Base-by-base conservation (phyloP, 1,140 invertebrate genomes). In the Tetranychus cinnabarinus region DNA sequence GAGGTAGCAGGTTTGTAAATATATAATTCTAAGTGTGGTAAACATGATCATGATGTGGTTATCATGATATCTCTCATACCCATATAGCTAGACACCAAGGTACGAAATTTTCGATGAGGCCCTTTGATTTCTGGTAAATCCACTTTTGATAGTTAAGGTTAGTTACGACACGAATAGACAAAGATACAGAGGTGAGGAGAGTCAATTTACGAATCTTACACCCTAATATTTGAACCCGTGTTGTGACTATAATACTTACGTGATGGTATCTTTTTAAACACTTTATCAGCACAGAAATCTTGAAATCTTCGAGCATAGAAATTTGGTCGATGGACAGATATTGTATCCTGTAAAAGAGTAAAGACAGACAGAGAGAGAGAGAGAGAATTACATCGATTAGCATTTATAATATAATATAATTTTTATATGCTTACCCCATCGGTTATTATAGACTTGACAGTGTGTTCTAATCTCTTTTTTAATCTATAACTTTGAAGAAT, bases 281-380 rank as follows among this genome's bases (percentile, higher is more conserved):
- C 91, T 68, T 81, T 88, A 73, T 88, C 87, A 47, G 83, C 84
- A 86, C 95, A 95, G 74, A 97, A 97, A 71, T 88, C 86, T 75
- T 91, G 83, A 78, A 97, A 97, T 70, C 93, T 80, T 75, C 91
- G 82, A 66, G 90, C 87, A 78, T 97, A 97, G 78, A 95, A 97
- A 72, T 84, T 86, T 59, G 92, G 93, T 69, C 89, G 78, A 76
- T 96, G 92, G 61, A 97, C 93, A 56, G 92, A 97, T 56, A 97
- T 90, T 34, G 91, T 95, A 73, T 97, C 91, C 90, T 96, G 23
- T 37, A 55, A 37, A 52, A 31, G 36, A 54, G 4, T 15, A 31
- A 57, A 59, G 12, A 65, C 58, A 64, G 84, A 91, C 87, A n/a
- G n/a, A n/a, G n/a, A n/a, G n/a, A n/a, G n/a, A n/a, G 23, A 54